phyloP scores from a whole-genome alignment of 1,140 invertebrate genomes.

The Sinonovacula constricta region DNA sequence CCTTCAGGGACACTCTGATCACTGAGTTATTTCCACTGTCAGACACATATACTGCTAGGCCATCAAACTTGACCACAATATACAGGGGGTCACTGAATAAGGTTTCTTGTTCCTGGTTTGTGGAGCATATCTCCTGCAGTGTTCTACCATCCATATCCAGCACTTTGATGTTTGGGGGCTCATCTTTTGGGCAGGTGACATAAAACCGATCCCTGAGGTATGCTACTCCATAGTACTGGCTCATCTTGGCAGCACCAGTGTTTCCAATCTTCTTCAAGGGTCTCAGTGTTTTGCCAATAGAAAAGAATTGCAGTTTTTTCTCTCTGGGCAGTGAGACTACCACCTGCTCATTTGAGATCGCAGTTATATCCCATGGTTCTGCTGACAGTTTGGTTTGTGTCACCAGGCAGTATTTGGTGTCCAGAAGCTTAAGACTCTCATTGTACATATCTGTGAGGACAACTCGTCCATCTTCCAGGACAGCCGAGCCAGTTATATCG shows the following conservation, averaged over 20 bases:
- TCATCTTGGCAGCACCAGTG: constrained; percentile 1
- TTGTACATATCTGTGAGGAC: constrained; percentile 43
- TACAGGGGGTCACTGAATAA: constrained; percentile 46
- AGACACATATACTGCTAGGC: constrained; percentile 30
- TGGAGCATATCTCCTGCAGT: constrained; percentile 15
- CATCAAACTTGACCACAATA: constrained; percentile 33
- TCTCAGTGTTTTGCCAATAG: constrained; percentile 31
- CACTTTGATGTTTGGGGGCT: constrained; percentile 29
- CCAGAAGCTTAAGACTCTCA: constrained; percentile 32
- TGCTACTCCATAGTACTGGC: constrained; percentile 42
- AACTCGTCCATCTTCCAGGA: constrained; percentile 31
- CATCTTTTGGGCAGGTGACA: constrained; percentile 46
- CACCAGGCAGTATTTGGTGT: constrained; percentile 21
- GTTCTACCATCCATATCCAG: constrained; percentile 28
- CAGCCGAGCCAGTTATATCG: constrained; percentile 32
- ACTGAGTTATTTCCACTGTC: constrained; percentile 45
- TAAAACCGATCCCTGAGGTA: constrained; percentile 23
- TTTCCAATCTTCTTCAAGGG: constrained; percentile 34
- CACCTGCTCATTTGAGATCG: constrained; percentile 21
- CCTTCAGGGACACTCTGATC: constrained; percentile 17
- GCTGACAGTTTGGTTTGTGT: constrained; percentile 44
- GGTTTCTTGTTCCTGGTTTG: constrained; percentile 19
- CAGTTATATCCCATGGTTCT: constrained; percentile 41
- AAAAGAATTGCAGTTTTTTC: constrained; percentile 47
- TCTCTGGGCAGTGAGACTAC: constrained; percentile 21